Base-by-base conservation (phyloP, 2,888 invertebrate genomes). In the Andrena praecox region DNA sequence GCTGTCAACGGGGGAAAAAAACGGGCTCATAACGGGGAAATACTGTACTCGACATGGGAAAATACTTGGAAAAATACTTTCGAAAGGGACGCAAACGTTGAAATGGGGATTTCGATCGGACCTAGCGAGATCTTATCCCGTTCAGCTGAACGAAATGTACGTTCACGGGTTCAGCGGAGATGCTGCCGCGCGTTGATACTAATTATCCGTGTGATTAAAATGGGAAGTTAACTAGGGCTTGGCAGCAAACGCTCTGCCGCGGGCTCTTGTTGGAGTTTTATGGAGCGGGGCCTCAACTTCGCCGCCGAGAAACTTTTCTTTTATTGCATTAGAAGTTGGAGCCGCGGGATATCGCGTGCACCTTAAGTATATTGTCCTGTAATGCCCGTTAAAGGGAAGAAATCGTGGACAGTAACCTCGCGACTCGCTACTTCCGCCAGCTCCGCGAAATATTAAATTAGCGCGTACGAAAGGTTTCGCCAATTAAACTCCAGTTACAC, bases 281-380 rank as follows among this genome's bases (percentile, higher is more conserved):
- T 62, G 66, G 52, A 33, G 50, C 50, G 33, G 24, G 16, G 64
- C 29, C 10, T 54, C 62, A 82, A 77, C 79, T 85, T 75, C 60
- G 31, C 70, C 66, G 67, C 50, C 52, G 16, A 54, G 29, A 64
- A 87, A 87, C 73, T 86, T 86, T 73, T 85, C 77, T 85, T 79
- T 81, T 70, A 87, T 81, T 85, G 75, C 79, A 71, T 83, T 87
- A 83, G 85, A 83, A 85, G 31, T 87, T 87, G 24, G 33, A 54
- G 76, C 76, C 71, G 64, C 52, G 48, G 42, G 48, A 10, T 70
- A 60, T 54, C 42, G 29, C 29, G 20, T 42, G 16, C 24, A 12
- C 42, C 60, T 56, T 64, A 27, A 71, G 48, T 78, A 69, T 68
- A 86, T 75, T 74, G 78, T 50, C 74, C 31, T 52, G 59, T 80